Percentiles rank a stretch among this genome's conserved stretches.
phyloP scores from a whole-genome alignment of 2,113 vertebrate genomes.

The Entelurus aequoreus region DNA sequence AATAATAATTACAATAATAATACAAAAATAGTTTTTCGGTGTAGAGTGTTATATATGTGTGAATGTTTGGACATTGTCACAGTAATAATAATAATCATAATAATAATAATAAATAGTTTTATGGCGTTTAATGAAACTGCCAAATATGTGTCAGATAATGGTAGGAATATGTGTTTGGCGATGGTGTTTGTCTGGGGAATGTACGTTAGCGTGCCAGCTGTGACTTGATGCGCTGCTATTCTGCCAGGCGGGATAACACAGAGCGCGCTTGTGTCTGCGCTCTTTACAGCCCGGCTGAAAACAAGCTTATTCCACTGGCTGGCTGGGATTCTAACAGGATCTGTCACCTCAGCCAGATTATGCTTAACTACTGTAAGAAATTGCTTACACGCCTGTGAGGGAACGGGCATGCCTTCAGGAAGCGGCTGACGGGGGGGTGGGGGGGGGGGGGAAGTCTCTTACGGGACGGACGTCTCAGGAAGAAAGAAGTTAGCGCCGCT shows the following conservation, averaged over 20 bases:
- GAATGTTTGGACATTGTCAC: too few species aligned
- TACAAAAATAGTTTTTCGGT: too few species aligned
- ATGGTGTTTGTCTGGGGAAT: conserved; percentile 5
- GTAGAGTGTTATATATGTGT: too few species aligned
- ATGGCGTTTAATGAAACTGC: too few species aligned
- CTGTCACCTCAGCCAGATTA: conserved; percentile 73
- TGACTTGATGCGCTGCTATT: conserved; percentile 30
- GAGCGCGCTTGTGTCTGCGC: conserved; percentile 43
- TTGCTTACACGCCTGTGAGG: conserved; percentile 77
- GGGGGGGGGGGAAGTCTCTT: conserved; percentile 24
- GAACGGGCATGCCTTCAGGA: conserved; percentile 73
- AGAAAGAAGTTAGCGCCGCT: conserved; percentile 60
- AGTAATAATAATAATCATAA: too few species aligned
- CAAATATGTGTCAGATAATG: too few species aligned
- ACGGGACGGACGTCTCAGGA: conserved; percentile 41
- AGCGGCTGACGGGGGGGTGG: conserved; percentile 48
- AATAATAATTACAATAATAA: too few species aligned
- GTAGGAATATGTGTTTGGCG: too few species aligned
- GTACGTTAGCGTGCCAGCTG: conserved; percentile 33
- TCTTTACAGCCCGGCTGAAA: too few species aligned
- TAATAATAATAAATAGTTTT: too few species aligned
- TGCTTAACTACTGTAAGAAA: conserved; percentile 75
- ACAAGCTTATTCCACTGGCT: conserved; percentile 54
- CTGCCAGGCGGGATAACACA: conserved; percentile 47
- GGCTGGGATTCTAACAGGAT: conserved; percentile 68